Percentiles rank a stretch among this genome's conserved stretches.
Evolutionary conservation across 1,140 invertebrate genomes (phyloP).

Genomic region (Brachionus paranguensis): DNA sequence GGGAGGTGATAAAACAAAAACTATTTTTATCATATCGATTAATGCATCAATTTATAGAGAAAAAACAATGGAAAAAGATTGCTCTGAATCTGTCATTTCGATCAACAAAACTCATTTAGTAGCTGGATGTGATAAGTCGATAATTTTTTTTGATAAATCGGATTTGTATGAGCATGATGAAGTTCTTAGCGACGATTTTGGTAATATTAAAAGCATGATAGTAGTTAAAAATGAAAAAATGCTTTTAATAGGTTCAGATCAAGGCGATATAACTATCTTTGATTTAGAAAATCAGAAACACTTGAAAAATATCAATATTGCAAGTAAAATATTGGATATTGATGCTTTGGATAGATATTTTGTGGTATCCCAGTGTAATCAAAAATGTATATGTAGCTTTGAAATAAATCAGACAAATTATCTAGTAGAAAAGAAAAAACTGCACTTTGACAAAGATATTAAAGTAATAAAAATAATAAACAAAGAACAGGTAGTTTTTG

Average conservation of each 20-base stretch:
- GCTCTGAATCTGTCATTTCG: neutral
- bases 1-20: neutral
- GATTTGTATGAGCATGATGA: neutral
- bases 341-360: neutral
- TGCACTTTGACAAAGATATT: neutral
- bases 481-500: neutral
- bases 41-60: too few species aligned
- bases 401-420: neutral
- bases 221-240: neutral
- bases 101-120: neutral
- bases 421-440: neutral
- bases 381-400: neutral
- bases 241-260: neutral
- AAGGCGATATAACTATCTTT: neutral
- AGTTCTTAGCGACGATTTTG: neutral
- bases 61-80: neutral
- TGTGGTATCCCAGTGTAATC: neutral
- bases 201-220: neutral
- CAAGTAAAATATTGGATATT: neutral
- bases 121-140: neutral
- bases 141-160: neutral
- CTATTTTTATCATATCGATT: neutral
- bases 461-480: neutral
- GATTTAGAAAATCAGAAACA: neutral
- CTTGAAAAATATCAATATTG: neutral